Evolutionary conservation across 2,113 vertebrate genomes (phyloP), one percentile per base, ranked within the genome.

Genomic region (Neolamprologus cancellatus): DNA sequence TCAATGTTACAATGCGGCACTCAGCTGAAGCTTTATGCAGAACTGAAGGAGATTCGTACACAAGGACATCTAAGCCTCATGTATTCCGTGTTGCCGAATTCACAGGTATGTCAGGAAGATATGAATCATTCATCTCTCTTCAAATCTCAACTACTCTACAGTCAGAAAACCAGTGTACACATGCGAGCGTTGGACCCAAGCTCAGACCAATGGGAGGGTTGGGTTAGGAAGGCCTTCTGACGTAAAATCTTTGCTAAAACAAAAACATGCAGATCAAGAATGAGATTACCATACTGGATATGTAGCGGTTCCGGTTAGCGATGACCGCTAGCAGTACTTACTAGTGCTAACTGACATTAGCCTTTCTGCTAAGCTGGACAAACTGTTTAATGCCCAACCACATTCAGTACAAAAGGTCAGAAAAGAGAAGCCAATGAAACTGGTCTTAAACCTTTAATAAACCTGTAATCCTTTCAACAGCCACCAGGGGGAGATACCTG

Each of bases 1-100:
- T 90, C 61, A 10, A 83, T 86, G 50, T 76, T 66, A 87, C 39
- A 82, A 71, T 57, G 76, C 80, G 48, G 57, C 53, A 66, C 78
- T 87, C 10, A 59, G 41, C 20, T 71, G 20, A 39, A 69, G 79
- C 48, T 82, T 80, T 39, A 87, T 59, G 76, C 15, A 74, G 20
- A 34, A 46, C 76, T 84, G 52, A 10, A 78, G 76, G 28, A 46
- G 46, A 54, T 28, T 79, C 20, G 1, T 34, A 28, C 36, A 52
- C 17, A 39, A 34, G 64, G 54, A 23, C 54, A 55, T 66, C 30
- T 23, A 50, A 59, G 17, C 41, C 14, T 80, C 34, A 10, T 39
- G 81, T 25, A 36, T 14, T 17, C 57, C 2, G 3, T 34, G n/a
- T n/a, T 4, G 1, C 5, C 5, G 23, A 7, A 46, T 64, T 50